Conservation (phyloP, 2,797 vertebrate genomes). For the Pseudochromis fuscus region DNA sequence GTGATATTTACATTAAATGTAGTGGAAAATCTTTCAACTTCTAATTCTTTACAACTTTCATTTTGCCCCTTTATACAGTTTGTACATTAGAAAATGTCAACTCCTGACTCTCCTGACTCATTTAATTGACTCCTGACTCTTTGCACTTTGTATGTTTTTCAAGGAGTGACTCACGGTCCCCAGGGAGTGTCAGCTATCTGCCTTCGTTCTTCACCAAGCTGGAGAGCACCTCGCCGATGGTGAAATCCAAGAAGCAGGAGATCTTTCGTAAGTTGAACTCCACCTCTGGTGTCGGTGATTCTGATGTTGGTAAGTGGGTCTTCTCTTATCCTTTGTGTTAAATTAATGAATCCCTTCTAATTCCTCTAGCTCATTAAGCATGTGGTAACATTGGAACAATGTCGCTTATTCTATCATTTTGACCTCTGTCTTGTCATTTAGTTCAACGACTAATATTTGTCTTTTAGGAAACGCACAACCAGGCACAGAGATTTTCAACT, state of each 20-base stretch:
- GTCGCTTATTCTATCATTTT: not conserved
- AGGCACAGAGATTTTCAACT: constrained; percentile 99
- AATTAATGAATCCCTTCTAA: not conserved
- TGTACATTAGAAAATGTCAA: not conserved
- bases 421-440: constrained; percentile 4
- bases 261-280: constrained; percentile 99
- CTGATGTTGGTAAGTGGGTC: constrained; percentile 96
- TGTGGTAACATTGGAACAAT: constrained; percentile 3
- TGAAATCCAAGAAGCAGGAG: constrained; percentile 99
- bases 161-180: constrained; percentile 96
- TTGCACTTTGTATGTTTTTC: constrained; percentile 55
- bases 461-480: constrained; percentile 95
- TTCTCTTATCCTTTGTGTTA: constrained; percentile 38
- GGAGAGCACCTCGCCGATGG: constrained; percentile 97
- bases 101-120: not conserved
- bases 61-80: not conserved
- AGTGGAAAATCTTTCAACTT: too few species aligned
- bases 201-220: constrained; percentile 99
- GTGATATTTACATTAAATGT: not conserved
- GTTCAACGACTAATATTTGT: constrained; percentile 24
- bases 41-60: too few species aligned
- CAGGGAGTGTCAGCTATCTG: constrained; percentile 93
- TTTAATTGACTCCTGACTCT: constrained; percentile 36
- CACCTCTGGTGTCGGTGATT: constrained; percentile 94
- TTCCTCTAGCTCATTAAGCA: constrained; percentile 18